Conservation (phyloP, 1,140 invertebrate genomes). For the Micrasema longulum region DNA sequence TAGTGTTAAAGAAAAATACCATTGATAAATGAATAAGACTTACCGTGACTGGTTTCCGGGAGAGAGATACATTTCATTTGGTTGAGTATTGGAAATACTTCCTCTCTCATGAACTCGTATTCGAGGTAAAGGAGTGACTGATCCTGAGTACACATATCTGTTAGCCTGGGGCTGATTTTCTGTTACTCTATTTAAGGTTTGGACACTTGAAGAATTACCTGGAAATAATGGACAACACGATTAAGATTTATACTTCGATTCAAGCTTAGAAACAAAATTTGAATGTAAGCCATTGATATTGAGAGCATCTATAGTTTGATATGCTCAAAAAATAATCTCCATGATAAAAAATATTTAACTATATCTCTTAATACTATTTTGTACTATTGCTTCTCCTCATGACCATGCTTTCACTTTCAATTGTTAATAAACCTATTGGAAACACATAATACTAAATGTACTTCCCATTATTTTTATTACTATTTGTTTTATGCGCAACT, state of each 20-base stretch:
- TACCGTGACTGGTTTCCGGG: slow-evolving; percentile 12
- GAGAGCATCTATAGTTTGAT: not conserved
- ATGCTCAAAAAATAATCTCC: too few species aligned
- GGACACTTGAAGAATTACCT: not conserved
- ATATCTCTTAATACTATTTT: too few species aligned
- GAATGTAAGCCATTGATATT: not conserved
- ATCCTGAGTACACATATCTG: slow-evolving; percentile 66
- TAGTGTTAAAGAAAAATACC: not conserved
- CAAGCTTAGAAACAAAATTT: not conserved
- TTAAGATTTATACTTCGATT: slow-evolving; percentile 1
- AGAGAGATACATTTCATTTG: slow-evolving; percentile 57
- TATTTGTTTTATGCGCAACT: too few species aligned
- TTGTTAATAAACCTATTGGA: too few species aligned
- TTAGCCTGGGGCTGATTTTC: slow-evolving; percentile 57
- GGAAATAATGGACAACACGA: not conserved
- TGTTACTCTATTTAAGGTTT: slow-evolving; percentile 33
- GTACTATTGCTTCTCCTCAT: too few species aligned
- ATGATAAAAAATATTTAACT: too few species aligned
- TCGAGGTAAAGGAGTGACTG: slow-evolving; percentile 65
- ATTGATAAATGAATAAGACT: not conserved
- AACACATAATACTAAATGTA: too few species aligned
- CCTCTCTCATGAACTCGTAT: slow-evolving; percentile 63
- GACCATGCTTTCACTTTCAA: too few species aligned
- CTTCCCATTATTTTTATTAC: too few species aligned
- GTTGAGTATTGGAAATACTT: slow-evolving; percentile 48